Evolutionary conservation across 2,797 vertebrate species (phyloP), one percentile per base, ranked within the genome.

Genomic region (Channa striata): DNA sequence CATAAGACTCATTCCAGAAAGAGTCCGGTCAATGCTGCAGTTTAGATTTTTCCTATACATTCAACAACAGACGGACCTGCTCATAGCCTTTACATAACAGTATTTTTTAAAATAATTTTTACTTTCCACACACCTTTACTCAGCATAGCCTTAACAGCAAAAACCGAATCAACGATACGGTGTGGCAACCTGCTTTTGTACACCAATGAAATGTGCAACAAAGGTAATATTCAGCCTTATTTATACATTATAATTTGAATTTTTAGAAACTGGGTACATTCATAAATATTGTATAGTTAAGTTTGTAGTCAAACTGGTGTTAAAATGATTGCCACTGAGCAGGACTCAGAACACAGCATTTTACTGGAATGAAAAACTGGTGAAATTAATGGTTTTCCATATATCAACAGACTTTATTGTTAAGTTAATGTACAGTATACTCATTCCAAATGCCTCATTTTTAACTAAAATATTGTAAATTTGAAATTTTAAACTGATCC

Each of bases 391-490:
- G 47, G 57, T 50, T 84, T 75, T 14, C 64, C 66, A 77, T 83
- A 78, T 68, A 68, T 71, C 89, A 77, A 72, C 78, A 87, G 87
- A 81, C 82, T 91, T 92, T 86, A 90, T 90, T 91, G 63, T 92
- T 91, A 83, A 84, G 75, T 89, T 92, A 82, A 52, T 89, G 89
- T 91, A 84, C 68, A 84, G 77, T 82, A 84, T 78, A 84, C 78
- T 85, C 87, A 80, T 89, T 88, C 92, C 83, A 44, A 93, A 88
- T 78, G 62, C 92, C 88, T 82, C 25, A 74, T 87, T 89, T 94
- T 92, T 90, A 92, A 78, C 84, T 90, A 88, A 87, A 81, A 87
- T 85, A 77, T 89, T 97, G 95, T 97, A 96, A 89, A 94, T 94
- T 93, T 91, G 73, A 91, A 89, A 92, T 95, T 93, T 94, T 92